Evolutionary conservation across 2,797 vertebrate species (phyloP).

Genomic region (Sebastes wilsoni): DNA sequence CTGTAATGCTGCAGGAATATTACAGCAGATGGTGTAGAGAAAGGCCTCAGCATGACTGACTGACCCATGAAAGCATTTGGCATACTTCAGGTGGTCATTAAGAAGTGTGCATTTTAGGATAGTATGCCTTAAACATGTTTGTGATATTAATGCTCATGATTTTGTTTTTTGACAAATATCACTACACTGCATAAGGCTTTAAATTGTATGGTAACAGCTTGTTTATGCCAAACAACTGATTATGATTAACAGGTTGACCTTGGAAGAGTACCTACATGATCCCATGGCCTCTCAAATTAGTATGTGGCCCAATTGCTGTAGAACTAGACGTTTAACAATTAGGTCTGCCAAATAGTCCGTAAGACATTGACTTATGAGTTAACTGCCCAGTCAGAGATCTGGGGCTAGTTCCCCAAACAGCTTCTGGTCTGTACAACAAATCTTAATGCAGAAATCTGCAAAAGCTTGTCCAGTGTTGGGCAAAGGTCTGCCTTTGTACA

Average conservation of each 20-base stretch:
- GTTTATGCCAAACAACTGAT: not conserved
- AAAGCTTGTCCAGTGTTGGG: not conserved
- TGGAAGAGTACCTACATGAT: not conserved
- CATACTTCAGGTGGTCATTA: constrained; percentile 3
- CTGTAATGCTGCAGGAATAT: constrained; percentile 19
- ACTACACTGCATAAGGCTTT: not conserved
- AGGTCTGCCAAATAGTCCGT: not conserved
- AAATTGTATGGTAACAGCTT: not conserved
- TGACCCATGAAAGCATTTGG: constrained; percentile 4
- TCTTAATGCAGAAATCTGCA: not conserved
- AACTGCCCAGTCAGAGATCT: no score
- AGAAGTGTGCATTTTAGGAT: not conserved
- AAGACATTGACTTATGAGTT: not conserved
- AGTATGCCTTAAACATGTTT: not conserved
- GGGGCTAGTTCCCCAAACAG: not conserved
- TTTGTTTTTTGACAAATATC: not conserved
- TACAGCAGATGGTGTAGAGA: constrained; percentile 46
- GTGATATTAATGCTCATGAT: not conserved
- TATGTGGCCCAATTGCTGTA: not conserved
- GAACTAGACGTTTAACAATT: not conserved
- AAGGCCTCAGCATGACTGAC: constrained; percentile 26
- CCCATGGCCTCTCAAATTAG: not conserved
- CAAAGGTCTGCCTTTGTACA: not conserved
- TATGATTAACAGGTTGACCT: not conserved
- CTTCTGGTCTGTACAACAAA: not conserved